A percentile compares a stretch with the other conserved stretches of the same genome.
phyloP scores from a whole-genome alignment of 2,113 vertebrate species.

The Taxidea taxus region DNA sequence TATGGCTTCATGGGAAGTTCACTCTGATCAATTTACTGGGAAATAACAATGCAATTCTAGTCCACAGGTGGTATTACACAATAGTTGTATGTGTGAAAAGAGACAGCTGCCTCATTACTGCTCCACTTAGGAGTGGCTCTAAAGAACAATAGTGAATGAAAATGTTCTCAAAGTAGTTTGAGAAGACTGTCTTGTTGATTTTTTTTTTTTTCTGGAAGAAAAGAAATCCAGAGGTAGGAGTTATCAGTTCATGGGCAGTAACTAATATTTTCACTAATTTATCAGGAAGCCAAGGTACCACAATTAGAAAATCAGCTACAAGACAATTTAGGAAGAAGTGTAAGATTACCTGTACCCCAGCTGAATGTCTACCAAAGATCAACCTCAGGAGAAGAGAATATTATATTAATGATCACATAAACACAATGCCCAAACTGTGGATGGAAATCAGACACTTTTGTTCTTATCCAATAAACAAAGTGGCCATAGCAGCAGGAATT shows the following conservation, averaged over 20 bases:
- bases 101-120: not conserved
- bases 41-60: not conserved
- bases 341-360: not conserved
- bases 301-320: not conserved
- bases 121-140: not conserved
- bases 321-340: not conserved
- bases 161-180: not conserved
- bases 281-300: not conserved
- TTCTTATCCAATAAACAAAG: not conserved
- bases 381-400: not conserved
- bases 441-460: not conserved
- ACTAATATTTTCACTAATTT: not conserved
- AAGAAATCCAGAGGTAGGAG: not conserved
- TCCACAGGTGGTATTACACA: not conserved
- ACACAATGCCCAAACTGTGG: not conserved
- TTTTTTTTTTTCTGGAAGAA: not conserved
- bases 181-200: not conserved
- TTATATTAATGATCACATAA: not conserved
- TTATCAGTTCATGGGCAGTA: not conserved
- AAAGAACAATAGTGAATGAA: not conserved
- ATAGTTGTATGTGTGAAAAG: not conserved
- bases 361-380: not conserved
- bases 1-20: not conserved
- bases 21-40: not conserved
- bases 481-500: not conserved